Percentiles rank a stretch among this genome's conserved stretches.
Conservation (phyloP, 2,888 invertebrate genomes). For the Empis livida region DNA sequence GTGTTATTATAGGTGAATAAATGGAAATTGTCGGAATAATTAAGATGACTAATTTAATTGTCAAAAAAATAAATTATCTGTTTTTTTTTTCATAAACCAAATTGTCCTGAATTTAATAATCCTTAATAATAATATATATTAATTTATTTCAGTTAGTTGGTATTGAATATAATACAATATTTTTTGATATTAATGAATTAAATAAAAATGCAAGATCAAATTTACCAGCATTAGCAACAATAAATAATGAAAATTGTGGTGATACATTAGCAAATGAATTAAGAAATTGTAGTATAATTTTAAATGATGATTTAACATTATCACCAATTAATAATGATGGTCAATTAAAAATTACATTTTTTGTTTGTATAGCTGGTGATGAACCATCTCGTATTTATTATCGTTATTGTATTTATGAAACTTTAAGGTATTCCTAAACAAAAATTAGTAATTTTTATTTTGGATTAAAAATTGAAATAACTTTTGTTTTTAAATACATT, state of each 20-base stretch:
- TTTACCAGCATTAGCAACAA: not conserved
- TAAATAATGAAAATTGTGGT: not conserved
- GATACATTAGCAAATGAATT: not conserved
- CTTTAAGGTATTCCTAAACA: slow-evolving; percentile 15
- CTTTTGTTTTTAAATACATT: slow-evolving; percentile 6
- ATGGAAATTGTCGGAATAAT: too few relatives aligned
- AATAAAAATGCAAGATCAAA: slow-evolving; percentile 2
- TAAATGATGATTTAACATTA: too few relatives aligned
- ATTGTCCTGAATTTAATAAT: too few relatives aligned
- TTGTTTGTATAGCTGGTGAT: slow-evolving; percentile 14
- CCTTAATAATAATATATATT: too few relatives aligned
- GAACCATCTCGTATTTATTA: slow-evolving; percentile 6
- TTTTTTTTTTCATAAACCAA: too few relatives aligned
- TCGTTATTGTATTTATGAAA: slow-evolving; percentile 12
- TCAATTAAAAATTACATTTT: slow-evolving; percentile 11
- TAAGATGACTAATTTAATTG: too few relatives aligned
- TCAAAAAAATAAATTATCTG: too few relatives aligned
- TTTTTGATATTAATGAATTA: slow-evolving; percentile 12
- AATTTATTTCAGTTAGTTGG: slow-evolving; percentile 13
- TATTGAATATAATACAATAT: slow-evolving; percentile 12
- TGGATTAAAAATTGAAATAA: too few relatives aligned
- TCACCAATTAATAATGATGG: slow-evolving; percentile 4
- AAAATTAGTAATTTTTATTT: too few relatives aligned
- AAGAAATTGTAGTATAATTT: too few relatives aligned
- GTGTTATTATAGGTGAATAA: too few relatives aligned